Conservation (phyloP, 1,140 invertebrate genomes). For the Drosophila yakuba region DNA sequence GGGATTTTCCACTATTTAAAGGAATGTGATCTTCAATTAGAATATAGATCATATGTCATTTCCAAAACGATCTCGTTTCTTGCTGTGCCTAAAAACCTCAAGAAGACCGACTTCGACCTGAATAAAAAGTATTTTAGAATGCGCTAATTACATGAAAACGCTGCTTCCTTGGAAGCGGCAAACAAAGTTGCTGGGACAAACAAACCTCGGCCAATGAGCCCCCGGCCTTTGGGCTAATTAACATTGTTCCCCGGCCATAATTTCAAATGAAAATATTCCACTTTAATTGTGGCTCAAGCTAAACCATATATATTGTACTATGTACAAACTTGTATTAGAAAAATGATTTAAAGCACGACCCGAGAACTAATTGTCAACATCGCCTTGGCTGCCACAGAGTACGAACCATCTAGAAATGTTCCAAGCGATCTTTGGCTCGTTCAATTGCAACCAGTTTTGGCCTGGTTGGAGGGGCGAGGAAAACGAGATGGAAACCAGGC, state of each 20-base stretch:
- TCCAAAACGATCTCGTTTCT: constrained; percentile 8
- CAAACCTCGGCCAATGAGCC: constrained; percentile 15
- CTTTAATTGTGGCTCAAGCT: constrained; percentile 65
- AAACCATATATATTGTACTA: constrained; percentile 16
- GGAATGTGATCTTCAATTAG: no score
- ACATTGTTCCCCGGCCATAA: constrained; percentile 26
- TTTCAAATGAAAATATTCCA: constrained; percentile 58
- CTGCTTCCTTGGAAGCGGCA: constrained; percentile 54
- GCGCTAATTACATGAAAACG: constrained; percentile 76
- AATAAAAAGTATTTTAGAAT: constrained; percentile 74
- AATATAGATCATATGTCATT: neutral
- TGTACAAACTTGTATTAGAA: constrained; percentile 60
- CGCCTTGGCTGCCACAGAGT: constrained; percentile 13
- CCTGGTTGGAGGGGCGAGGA: neutral
- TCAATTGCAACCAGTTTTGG: constrained; percentile 67
- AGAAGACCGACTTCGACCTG: constrained; percentile 54
- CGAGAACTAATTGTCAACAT: constrained; percentile 77
- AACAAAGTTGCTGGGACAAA: constrained; percentile 23
- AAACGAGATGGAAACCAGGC: constrained; percentile 20
- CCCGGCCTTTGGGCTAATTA: constrained; percentile 33
- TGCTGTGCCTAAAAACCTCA: constrained; percentile 3
- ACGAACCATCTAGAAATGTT: constrained; percentile 53
- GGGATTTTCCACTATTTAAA: no score
- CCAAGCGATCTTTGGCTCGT: constrained; percentile 30
- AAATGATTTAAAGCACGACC: constrained; percentile 61